A percentile compares a stretch with the other conserved stretches of the same genome.
Conservation (phyloP, 2,113 vertebrate genomes). For the Eptesicus fuscus region DNA sequence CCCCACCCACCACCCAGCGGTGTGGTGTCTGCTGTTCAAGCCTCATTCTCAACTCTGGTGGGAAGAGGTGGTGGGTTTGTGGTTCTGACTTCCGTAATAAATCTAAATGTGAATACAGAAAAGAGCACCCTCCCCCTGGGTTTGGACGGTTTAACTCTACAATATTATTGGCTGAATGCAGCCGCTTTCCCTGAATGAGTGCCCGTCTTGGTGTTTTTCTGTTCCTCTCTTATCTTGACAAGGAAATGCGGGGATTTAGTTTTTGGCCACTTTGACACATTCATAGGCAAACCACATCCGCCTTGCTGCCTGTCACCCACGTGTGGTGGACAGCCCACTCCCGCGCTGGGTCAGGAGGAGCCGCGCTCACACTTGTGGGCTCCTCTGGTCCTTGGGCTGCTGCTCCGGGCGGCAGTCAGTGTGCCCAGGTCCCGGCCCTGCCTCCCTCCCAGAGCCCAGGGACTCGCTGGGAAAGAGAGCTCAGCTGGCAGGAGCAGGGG, state of each 20-base stretch:
- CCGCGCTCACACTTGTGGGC: not conserved
- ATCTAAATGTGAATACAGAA: not conserved
- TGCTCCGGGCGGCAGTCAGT: not conserved
- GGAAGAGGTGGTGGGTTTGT: not conserved
- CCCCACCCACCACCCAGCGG: no score
- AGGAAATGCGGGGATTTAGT: not conserved
- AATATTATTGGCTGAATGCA: not conserved
- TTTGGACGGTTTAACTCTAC: not conserved
- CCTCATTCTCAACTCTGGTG: not conserved
- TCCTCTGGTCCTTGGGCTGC: not conserved
- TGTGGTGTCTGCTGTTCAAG: not conserved
- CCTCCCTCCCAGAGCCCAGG: not conserved
- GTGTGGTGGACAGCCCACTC: rapidly evolving
- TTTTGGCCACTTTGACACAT: not conserved
- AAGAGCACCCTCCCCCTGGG: not conserved
- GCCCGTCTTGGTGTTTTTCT: not conserved
- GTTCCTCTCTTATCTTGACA: not conserved
- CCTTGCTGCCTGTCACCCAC: no score
- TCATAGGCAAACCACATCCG: not conserved
- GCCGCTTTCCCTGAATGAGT: not conserved
- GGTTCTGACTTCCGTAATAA: not conserved
- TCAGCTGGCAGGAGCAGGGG: rapidly evolving
- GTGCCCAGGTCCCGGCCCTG: not conserved
- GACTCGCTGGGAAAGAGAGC: not conserved
- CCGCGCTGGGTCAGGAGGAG: rapidly evolving